Base-by-base conservation (phyloP, 2,797 vertebrate species). In the Hybognathus amarus region DNA sequence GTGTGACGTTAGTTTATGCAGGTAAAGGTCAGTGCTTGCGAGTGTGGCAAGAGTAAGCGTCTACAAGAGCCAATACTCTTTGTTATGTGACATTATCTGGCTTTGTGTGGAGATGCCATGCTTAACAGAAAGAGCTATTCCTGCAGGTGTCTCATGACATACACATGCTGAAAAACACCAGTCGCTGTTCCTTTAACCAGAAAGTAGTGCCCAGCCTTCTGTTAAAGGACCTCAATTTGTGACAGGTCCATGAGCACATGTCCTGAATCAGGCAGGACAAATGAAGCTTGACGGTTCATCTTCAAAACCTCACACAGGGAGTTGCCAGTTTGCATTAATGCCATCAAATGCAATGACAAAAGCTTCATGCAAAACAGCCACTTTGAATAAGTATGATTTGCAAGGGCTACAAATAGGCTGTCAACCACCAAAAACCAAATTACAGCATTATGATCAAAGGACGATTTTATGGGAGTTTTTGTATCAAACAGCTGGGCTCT, bases 301-400 rank as follows among this genome's bases (percentile, higher is more conserved):
- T 78, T 56, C 47, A 82, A 22, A 50, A 68, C 56, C 79, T 38
- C 33, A 9, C 18, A 38, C 61, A 64, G 67, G 75, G 82, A 83
- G 74, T 69, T 83, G 66, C 42, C 75, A 63, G 63, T 83, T 77
- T 77, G 81, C 81, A 83, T 77, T 52, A 78, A 61, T 61, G 74
- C 33, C 27, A n/a, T 52, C 67, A 86, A 71, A 59, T 22, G 20
- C 75, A 63, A 76, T 73, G 45, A 79, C 80, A 85, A 85, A 75
- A 81, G 61, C 75, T 13, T n/a, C 56, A 89, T 85, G 87, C 82
- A 89, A 87, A 88, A 45, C n/a, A 68, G 18, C 40, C 2, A 24
- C 78, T 88, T 88, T 88, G 81, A 79, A 85, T 88, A 71, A 81
- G 66, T 24, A 50, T 61, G 3, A 87, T 89, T 87, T 89, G 82